Percentiles rank a stretch among this genome's conserved stretches.
Evolutionary conservation across 2,113 vertebrate species (phyloP).

Genomic region (Salvelinus namaycush): DNA sequence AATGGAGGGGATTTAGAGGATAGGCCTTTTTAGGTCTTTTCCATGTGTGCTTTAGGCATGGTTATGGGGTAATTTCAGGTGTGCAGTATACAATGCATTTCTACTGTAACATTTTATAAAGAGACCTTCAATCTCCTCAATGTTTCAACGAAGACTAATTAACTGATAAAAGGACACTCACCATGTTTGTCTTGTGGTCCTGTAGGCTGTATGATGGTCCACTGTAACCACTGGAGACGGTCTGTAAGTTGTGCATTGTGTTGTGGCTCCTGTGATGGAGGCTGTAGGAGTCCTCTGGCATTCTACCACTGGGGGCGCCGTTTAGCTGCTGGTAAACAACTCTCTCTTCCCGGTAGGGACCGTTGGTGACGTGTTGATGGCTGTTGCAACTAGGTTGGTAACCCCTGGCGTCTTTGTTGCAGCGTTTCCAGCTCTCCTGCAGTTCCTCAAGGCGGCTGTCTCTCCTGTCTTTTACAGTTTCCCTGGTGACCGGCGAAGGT

Average conservation of each 20-base stretch:
- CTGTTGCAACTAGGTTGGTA: constrained; percentile 73
- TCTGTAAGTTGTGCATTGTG: constrained; percentile 10
- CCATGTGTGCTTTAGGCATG: too few relatives aligned
- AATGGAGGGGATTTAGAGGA: background rate
- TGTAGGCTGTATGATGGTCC: constrained; percentile 59
- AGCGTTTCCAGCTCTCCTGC: constrained; percentile 70
- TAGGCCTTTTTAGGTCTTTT: too few relatives aligned
- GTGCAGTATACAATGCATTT: background rate
- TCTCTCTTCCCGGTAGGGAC: constrained; percentile 77
- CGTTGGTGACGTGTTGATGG: constrained; percentile 65
- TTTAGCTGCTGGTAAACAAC: constrained; percentile 66
- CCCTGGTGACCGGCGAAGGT: constrained; percentile 57
- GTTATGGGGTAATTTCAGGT: background rate
- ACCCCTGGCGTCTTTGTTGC: constrained; percentile 61
- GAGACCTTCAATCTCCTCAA: background rate
- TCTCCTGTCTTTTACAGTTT: constrained; percentile 47
- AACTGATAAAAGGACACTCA: constrained; percentile 65
- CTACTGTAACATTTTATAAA: background rate
- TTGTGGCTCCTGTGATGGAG: constrained; percentile 56
- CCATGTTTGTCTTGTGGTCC: constrained; percentile 86
- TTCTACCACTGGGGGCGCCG: constrained; percentile 71
- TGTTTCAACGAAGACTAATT: constrained; percentile 1
- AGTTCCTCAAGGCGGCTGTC: constrained; percentile 56
- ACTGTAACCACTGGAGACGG: constrained; percentile 26
- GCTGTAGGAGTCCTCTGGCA: constrained; percentile 69